phyloP scores from a whole-genome alignment of 2,113 vertebrate species.

The Leucopsar rothschildi region DNA sequence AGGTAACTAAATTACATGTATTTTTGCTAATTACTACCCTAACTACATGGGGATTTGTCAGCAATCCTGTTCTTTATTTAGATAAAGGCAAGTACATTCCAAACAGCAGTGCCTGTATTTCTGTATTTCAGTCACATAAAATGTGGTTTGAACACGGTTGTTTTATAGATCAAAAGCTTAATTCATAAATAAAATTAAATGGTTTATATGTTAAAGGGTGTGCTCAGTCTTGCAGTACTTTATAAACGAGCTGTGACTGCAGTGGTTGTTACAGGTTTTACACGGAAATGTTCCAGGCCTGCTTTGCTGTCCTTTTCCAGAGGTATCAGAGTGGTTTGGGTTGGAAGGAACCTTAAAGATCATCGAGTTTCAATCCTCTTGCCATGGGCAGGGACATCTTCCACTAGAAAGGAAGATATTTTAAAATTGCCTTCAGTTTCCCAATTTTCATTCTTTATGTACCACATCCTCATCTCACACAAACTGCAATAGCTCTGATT shows the following conservation, averaged over 20 bases:
- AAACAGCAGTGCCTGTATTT: neutral
- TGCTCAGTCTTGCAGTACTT: neutral
- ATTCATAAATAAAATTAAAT: neutral
- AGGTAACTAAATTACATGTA: neutral
- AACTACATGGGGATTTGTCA: neutral
- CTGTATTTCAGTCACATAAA: neutral
- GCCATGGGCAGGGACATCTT: neutral
- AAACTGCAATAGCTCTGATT: neutral
- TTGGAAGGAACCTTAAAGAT: neutral
- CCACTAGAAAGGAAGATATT: neutral
- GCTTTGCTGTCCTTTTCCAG: neutral
- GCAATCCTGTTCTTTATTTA: neutral
- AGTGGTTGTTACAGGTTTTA: neutral
- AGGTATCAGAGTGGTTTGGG: neutral
- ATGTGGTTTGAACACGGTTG: neutral
- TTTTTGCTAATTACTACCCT: slow-evolving; percentile 33
- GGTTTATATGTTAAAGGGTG: neutral
- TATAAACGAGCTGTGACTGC: neutral
- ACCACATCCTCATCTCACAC: neutral
- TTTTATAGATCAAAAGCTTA: neutral
- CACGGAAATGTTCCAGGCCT: neutral
- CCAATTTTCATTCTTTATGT: neutral
- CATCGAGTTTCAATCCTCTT: neutral
- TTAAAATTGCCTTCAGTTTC: neutral
- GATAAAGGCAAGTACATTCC: neutral